Percentiles rank a stretch among this genome's conserved stretches.
Conservation (phyloP, 2,797 vertebrate genomes). For the Mormyrops boulengeri region DNA sequence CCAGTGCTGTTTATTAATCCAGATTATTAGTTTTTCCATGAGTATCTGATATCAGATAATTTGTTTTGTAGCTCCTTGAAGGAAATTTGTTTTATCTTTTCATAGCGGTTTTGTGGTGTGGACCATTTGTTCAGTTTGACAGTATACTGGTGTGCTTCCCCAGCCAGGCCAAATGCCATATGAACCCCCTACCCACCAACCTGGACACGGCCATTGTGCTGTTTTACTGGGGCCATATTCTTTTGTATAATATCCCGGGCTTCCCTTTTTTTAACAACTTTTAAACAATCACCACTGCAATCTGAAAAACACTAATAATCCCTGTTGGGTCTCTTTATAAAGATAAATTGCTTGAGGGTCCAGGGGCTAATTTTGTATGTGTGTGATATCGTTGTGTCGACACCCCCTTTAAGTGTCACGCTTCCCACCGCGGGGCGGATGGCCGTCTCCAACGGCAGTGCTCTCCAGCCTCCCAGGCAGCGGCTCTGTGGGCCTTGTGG, state of each 20-base stretch:
- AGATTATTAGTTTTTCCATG: neutral
- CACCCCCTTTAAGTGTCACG: neutral
- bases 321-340: neutral
- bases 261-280: neutral
- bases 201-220: neutral
- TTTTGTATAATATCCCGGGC: neutral
- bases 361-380: neutral
- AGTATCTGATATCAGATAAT: neutral
- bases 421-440: constrained; percentile 12
- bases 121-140: neutral
- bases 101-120: neutral
- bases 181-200: neutral
- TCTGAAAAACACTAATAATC: neutral
- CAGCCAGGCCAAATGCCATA: neutral
- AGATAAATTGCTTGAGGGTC: neutral
- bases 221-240: neutral
- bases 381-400: neutral
- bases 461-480: constrained; percentile 20
- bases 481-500: neutral
- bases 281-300: neutral
- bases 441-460: constrained; percentile 26
- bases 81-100: neutral
- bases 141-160: neutral
- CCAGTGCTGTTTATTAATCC: neutral
- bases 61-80: neutral